These are phyloP conservation scores for Callopanchax toddi DNA, from an alignment of 2,113 vertebrate species.

Conservation along the genomic window DNA sequence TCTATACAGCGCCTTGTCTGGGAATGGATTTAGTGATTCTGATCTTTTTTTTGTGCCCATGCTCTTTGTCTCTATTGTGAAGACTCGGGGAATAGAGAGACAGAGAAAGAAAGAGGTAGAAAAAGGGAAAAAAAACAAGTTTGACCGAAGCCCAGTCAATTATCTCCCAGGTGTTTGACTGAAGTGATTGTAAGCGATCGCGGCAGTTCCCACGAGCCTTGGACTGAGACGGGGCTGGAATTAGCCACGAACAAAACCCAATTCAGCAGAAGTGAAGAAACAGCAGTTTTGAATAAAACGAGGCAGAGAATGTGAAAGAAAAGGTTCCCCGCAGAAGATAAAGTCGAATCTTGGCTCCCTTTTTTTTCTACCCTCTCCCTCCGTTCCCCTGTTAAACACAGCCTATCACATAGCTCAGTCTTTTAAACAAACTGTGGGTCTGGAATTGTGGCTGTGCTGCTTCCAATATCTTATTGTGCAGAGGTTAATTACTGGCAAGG, in stretches of 20 bases:
- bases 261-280: conserved; percentile 83
- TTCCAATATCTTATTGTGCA: conserved; percentile 83
- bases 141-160: conserved; percentile 81
- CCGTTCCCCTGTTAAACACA: conserved; percentile 60
- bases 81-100: conserved; percentile 63
- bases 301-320: conserved; percentile 72
- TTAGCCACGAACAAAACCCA: conserved; percentile 81
- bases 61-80: conserved; percentile 82
- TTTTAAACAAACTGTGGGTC: conserved; percentile 75
- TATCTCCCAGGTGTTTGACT: conserved; percentile 83
- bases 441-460: conserved; percentile 78
- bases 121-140: conserved; percentile 69
- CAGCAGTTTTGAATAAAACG: conserved; percentile 83
- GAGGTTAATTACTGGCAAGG: conserved; percentile 85
- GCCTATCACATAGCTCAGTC: conserved; percentile 73
- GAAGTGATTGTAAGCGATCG: conserved; percentile 81
- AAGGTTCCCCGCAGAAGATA: conserved; percentile 74
- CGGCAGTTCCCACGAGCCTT: conserved; percentile 74
- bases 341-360: conserved; percentile 73
- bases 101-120: conserved; percentile 16
- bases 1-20: conserved; percentile 70
- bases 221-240: conserved; percentile 75
- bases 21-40: conserved; percentile 77
- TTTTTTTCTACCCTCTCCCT: conserved; percentile 31
- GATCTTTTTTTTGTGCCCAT: conserved; percentile 72